Percentiles rank a stretch among this genome's conserved stretches.
phyloP scores from a whole-genome alignment of 2,113 vertebrate species.

The Setophaga coronata region DNA sequence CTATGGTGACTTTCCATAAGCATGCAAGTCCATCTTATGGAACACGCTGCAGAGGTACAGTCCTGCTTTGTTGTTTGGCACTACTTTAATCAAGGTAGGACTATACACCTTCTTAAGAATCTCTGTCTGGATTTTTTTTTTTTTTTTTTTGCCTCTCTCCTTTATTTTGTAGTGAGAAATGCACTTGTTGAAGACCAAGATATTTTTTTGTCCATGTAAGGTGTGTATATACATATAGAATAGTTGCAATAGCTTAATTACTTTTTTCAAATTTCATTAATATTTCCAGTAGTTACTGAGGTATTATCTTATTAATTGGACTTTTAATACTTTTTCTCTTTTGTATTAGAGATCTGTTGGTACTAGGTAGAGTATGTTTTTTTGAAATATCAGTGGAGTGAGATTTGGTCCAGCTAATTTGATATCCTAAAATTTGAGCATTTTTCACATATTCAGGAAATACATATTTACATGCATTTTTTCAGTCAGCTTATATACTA shows the following conservation, averaged over 20 bases:
- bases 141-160: no score
- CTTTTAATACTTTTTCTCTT: background rate
- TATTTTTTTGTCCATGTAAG: background rate
- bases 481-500: background rate
- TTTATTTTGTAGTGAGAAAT: background rate
- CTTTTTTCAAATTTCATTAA: background rate
- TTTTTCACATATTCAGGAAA: background rate
- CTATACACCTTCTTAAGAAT: background rate
- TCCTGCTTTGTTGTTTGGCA: background rate
- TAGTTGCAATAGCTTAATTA: background rate
- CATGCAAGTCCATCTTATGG: rapidly evolving
- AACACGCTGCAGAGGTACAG: background rate
- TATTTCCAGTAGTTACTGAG: background rate
- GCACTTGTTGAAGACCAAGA: background rate
- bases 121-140: background rate
- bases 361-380: background rate
- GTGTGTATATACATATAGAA: background rate
- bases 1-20: background rate
- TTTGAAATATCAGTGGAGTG: background rate
- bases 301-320: background rate
- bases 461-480: background rate
- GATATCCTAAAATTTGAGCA: background rate
- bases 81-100: background rate
- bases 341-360: background rate
- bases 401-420: background rate